These are phyloP conservation scores for Hipposideros larvatus DNA, from an alignment of 2,797 vertebrate species.

Conservation along the genomic window DNA sequence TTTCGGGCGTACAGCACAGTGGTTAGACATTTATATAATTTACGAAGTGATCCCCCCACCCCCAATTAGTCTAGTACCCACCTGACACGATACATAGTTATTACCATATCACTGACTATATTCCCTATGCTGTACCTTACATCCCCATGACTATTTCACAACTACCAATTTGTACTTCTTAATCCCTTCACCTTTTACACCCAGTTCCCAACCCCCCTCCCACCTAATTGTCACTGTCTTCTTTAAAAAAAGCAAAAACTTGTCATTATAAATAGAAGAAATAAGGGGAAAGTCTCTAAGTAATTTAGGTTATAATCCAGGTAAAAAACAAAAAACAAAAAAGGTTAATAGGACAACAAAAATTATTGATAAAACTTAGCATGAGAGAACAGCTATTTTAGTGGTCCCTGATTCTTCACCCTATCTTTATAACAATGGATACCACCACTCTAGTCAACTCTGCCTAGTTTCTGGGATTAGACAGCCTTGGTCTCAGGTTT, in stretches of 20 bases:
- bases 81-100: no score
- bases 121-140: no score
- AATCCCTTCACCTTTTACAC: no score
- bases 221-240: background rate
- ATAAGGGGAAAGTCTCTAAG: background rate
- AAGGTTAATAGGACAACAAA: background rate
- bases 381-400: background rate
- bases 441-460: background rate
- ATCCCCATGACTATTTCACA: no score
- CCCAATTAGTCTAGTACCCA: no score
- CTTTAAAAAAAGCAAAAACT: background rate
- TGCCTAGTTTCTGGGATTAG: background rate
- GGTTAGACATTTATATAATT: no score
- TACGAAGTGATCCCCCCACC: no score
- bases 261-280: background rate
- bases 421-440: background rate
- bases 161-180: no score
- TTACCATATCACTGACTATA: no score
- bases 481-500: background rate
- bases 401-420: background rate
- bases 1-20: no score
- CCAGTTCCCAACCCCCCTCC: no score
- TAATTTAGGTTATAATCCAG: background rate
- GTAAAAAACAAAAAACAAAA: background rate
- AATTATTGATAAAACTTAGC: background rate